phyloP scores from a whole-genome alignment of 2,113 vertebrate genomes.

The Neodontobutis hainanensis region DNA sequence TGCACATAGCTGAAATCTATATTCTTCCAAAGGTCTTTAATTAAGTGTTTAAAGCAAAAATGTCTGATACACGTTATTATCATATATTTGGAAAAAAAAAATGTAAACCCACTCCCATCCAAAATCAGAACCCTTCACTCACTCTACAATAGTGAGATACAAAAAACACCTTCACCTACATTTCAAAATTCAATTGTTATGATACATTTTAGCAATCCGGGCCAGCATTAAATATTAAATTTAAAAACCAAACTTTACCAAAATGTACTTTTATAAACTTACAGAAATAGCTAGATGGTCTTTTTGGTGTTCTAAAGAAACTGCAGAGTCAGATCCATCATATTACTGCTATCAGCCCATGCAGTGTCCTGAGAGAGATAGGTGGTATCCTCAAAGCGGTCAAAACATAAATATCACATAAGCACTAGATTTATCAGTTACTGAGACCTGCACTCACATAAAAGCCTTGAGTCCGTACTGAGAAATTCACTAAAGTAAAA shows the following conservation, averaged over 20 bases:
- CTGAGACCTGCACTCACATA: constrained; percentile 52
- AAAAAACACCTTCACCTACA: too few relatives aligned
- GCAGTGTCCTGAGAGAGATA: constrained; percentile 59
- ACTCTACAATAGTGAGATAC: too few relatives aligned
- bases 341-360: constrained; percentile 59
- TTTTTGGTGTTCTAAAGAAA: constrained; percentile 59
- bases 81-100: too few relatives aligned
- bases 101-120: too few relatives aligned
- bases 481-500: constrained; percentile 48
- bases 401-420: constrained; percentile 62
- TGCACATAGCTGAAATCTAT: too few relatives aligned
- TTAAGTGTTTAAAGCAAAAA: too few relatives aligned
- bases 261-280: constrained; percentile 38
- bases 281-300: constrained; percentile 42
- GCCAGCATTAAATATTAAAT: neutral
- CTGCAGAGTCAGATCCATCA: constrained; percentile 48
- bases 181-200: too few relatives aligned
- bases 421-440: constrained; percentile 39
- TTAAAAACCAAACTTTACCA: neutral
- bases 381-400: constrained; percentile 59
- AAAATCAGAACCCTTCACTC: too few relatives aligned
- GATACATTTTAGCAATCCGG: too few relatives aligned
- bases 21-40: too few relatives aligned
- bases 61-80: too few relatives aligned
- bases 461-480: constrained; percentile 54